These are phyloP conservation scores for Rhagologus leucostigma DNA, from an alignment of 2,113 vertebrate genomes.

Conservation along the genomic window DNA sequence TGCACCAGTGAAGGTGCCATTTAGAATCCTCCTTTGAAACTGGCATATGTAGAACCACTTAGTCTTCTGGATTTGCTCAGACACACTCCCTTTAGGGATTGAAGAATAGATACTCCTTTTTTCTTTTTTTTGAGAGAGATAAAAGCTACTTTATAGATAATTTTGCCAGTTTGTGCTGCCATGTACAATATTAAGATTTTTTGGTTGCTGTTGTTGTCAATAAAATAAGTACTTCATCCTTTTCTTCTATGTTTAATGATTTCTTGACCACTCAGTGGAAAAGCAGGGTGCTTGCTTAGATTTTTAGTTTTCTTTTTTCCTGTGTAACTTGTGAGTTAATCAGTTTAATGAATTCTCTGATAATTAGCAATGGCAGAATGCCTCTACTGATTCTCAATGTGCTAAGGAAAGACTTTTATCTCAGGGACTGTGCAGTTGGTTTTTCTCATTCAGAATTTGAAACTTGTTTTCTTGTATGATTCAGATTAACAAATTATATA, in stretches of 20 bases:
- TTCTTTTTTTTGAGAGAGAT: neutral
- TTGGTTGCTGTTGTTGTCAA: neutral
- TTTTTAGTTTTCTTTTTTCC: neutral
- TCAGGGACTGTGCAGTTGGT: neutral
- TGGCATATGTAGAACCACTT: neutral
- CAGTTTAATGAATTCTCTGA: neutral
- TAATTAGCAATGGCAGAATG: neutral
- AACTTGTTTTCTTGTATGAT: neutral
- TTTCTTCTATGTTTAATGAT: neutral
- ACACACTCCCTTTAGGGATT: neutral
- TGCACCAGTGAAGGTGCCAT: neutral
- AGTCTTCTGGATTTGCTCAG: neutral
- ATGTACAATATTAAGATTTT: neutral
- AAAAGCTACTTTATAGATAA: neutral
- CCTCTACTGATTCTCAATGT: neutral
- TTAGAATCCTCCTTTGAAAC: neutral
- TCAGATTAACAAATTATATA: neutral
- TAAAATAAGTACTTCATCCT: neutral
- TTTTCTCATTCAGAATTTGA: neutral
- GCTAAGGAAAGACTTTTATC: neutral
- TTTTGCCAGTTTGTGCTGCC: neutral
- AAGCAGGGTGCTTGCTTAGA: neutral
- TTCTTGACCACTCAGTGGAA: neutral
- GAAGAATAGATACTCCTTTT: neutral
- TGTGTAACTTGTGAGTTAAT: neutral